Conservation (phyloP, 2,113 vertebrate genomes). For the Grammomys surdaster region DNA sequence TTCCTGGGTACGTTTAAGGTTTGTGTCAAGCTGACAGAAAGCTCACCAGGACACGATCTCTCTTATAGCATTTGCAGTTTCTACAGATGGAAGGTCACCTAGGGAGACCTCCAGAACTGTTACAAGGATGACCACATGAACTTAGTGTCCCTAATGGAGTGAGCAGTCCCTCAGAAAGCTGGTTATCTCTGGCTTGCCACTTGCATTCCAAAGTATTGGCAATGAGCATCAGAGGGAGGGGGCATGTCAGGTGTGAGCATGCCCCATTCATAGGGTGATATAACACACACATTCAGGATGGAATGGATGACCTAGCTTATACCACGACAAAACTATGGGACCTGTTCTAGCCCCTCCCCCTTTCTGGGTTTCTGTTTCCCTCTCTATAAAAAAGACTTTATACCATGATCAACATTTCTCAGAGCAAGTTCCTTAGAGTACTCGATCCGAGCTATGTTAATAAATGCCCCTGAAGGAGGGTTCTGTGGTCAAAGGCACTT, state of each 20-base stretch:
- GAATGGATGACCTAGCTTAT: not conserved
- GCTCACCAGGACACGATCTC: not conserved
- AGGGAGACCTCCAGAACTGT: not conserved
- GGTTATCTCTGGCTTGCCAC: not conserved
- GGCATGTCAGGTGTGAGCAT: not conserved
- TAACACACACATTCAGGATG: not conserved
- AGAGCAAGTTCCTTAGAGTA: not conserved
- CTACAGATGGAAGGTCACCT: not conserved
- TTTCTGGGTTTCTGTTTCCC: not conserved
- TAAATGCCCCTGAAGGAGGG: not conserved
- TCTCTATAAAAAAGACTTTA: not conserved
- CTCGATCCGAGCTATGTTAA: not conserved
- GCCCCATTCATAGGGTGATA: accelerated
- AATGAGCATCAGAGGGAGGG: not conserved
- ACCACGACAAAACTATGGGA: not conserved
- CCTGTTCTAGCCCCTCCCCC: not conserved
- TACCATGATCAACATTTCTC: not conserved
- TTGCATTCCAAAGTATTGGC: not conserved
- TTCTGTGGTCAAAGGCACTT: not conserved
- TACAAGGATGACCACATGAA: not conserved
- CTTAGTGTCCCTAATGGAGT: not conserved
- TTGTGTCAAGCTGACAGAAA: not conserved
- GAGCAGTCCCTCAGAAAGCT: not conserved
- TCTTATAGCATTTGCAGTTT: not conserved
- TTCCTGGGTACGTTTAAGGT: not conserved